Percentiles rank a stretch among this genome's conserved stretches.
Conservation (phyloP, 2,113 vertebrate genomes). For the Glaucomys volans region DNA sequence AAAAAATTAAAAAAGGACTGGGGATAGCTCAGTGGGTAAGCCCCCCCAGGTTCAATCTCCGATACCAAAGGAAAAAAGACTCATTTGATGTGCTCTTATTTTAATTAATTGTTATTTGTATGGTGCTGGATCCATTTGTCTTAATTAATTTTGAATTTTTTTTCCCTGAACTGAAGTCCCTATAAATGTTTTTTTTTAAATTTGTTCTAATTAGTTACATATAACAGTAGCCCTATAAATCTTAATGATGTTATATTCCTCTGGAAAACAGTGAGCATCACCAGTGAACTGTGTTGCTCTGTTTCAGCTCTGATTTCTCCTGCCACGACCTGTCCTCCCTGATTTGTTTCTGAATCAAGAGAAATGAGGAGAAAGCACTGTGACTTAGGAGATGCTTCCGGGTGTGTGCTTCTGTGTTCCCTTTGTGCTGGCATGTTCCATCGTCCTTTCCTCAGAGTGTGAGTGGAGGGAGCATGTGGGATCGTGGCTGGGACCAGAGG, state of each 20-base stretch:
- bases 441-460: neutral
- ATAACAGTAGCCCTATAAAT: neutral
- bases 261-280: neutral
- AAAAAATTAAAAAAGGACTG: too few relatives aligned
- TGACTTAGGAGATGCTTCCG: conserved; percentile 17
- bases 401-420: neutral
- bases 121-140: neutral
- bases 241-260: neutral
- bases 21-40: too few relatives aligned
- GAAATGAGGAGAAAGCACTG: conserved; percentile 71
- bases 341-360: conserved; percentile 78
- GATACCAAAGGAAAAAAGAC: too few relatives aligned
- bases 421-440: neutral
- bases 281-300: conserved; percentile 46
- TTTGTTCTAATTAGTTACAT: too few relatives aligned
- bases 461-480: neutral
- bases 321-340: conserved; percentile 67
- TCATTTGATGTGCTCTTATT: neutral
- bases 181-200: neutral
- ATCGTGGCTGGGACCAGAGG: conserved; percentile 18
- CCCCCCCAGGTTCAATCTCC: too few relatives aligned
- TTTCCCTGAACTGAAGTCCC: neutral
- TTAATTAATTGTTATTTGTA: neutral
- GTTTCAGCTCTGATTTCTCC: conserved; percentile 80
- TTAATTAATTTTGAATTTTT: neutral